Conservation (phyloP, 2,888 invertebrate species). For the Auanema freiburgensis region DNA sequence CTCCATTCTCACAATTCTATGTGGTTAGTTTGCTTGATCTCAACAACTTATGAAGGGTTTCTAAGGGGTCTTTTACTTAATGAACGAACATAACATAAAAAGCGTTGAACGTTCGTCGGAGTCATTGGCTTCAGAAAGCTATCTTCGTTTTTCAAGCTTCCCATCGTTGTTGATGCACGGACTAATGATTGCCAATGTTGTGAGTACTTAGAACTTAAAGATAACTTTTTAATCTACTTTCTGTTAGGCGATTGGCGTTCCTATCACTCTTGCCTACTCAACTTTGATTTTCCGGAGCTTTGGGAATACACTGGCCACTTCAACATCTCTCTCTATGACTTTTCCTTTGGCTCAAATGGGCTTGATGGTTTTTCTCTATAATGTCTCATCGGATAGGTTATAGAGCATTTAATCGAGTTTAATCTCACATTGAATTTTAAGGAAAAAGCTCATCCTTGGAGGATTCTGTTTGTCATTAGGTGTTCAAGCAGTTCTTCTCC, state of each 20-base stretch:
- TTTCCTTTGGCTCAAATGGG: conserved; percentile 24
- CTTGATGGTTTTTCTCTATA: conserved; percentile 26
- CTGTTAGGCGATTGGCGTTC: conserved; percentile 45
- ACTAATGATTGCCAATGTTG: conserved; percentile 33
- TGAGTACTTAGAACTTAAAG: conserved; percentile 8
- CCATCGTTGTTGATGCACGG: conserved; percentile 18
- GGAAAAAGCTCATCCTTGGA: background rate
- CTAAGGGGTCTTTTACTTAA: background rate
- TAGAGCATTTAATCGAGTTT: background rate
- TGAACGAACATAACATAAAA: conserved; percentile 1
- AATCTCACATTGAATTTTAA: background rate
- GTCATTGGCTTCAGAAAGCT: background rate
- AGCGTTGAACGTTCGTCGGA: background rate
- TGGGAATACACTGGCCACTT: conserved; percentile 7
- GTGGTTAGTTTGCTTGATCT: background rate
- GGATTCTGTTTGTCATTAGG: background rate
- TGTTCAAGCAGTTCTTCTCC: conserved; percentile 1
- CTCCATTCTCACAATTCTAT: background rate
- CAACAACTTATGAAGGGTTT: background rate
- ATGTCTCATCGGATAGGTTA: conserved; percentile 13
- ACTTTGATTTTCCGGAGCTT: conserved; percentile 22
- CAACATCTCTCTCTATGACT: conserved; percentile 19
- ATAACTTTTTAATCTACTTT: conserved; percentile 1
- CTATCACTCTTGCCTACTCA: conserved; percentile 41
- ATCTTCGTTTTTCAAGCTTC: conserved; percentile 1